Percentiles rank a stretch among this genome's conserved stretches.
Evolutionary conservation across 64 coral and sea anemone genomes (phyloP).

Genomic region (Orbicella faveolata): DNA sequence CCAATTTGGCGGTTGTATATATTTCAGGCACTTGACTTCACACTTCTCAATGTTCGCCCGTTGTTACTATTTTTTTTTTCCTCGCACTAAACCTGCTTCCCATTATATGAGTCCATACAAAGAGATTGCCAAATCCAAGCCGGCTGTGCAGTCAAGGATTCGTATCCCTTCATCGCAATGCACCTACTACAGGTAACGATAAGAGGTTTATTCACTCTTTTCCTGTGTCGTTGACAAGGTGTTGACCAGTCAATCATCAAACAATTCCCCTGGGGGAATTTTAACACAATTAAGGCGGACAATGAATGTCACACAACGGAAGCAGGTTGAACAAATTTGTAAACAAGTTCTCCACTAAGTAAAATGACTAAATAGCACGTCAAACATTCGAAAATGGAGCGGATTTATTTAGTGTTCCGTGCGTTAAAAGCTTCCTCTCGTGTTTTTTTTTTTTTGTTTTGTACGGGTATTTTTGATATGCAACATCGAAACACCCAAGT

Average conservation of each 20-base stretch:
- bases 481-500: background rate
- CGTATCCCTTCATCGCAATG: background rate
- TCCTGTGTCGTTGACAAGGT: constrained; percentile 19
- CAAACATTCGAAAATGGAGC: constrained; percentile 10
- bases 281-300: constrained; percentile 44
- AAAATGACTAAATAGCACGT: constrained; percentile 21
- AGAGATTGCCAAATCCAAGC: background rate
- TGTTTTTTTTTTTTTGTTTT: background rate
- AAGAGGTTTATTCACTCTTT: background rate
- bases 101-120: background rate
- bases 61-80: background rate
- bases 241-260: constrained; percentile 38
- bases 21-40: constrained; percentile 11
- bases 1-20: background rate
- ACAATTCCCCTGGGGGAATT: constrained; percentile 54
- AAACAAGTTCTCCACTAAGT: constrained; percentile 24
- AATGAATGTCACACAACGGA: constrained; percentile 49
- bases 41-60: background rate
- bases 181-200: background rate
- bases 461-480: background rate
- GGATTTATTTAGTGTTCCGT: background rate
- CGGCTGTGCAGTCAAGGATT: background rate
- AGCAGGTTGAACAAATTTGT: constrained; percentile 28
- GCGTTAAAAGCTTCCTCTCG: background rate
- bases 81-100: background rate